A percentile compares a stretch with the other conserved stretches of the same genome.
Evolutionary conservation across 2,113 vertebrate species (phyloP).

Genomic region (Cyanoderma ruficeps): DNA sequence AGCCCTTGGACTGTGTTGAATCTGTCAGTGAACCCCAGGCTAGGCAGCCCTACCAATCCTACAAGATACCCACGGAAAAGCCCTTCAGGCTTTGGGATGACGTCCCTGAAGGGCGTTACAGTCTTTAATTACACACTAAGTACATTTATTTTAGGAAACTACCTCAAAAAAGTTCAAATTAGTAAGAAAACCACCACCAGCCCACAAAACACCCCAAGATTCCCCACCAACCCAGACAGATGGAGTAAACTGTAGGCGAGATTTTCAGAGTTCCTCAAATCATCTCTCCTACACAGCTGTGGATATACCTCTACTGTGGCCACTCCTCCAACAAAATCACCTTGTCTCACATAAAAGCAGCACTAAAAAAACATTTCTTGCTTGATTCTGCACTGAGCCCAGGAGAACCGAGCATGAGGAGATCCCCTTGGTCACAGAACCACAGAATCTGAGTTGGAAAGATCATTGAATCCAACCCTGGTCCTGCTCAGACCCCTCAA

Average conservation of each 20-base stretch:
- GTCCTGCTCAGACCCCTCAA: background rate
- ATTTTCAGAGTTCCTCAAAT: background rate
- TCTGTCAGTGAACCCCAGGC: background rate
- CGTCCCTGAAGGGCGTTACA: background rate
- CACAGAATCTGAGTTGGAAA: background rate
- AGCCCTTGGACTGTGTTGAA: background rate
- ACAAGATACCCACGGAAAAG: background rate
- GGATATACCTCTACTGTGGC: background rate
- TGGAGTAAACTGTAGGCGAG: background rate
- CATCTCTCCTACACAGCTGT: background rate
- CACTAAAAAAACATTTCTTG: background rate
- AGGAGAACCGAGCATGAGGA: background rate
- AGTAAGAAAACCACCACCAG: background rate
- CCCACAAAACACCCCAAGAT: background rate
- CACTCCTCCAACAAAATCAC: background rate
- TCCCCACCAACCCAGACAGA: background rate
- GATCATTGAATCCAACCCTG: background rate
- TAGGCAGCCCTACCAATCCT: background rate
- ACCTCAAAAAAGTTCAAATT: background rate
- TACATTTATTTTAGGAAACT: background rate
- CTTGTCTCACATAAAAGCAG: accelerated
- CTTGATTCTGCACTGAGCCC: background rate
- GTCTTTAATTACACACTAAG: background rate
- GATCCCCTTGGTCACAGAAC: background rate
- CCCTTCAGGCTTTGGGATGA: background rate